Evolutionary conservation across 2,797 vertebrate genomes (phyloP).

Genomic region (Rhinella marina): DNA sequence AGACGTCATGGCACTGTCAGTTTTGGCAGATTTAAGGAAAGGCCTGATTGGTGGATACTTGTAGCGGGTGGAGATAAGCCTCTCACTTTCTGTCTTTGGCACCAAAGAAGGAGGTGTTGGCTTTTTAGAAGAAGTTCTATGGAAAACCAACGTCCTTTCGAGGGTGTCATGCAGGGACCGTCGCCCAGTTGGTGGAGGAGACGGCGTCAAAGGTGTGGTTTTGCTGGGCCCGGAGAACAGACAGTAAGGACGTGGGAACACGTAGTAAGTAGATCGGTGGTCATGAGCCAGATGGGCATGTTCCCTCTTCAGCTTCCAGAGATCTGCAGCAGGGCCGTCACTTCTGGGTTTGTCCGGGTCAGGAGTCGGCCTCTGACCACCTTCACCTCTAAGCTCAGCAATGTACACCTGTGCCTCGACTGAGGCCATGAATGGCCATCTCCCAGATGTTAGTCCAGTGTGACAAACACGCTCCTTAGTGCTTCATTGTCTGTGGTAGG

Average conservation of each 20-base stretch:
- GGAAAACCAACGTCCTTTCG: constrained; percentile 65
- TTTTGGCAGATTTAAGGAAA: constrained; percentile 64
- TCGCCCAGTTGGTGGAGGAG: constrained; percentile 57
- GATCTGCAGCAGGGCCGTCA: constrained; percentile 67
- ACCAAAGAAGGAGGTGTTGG: constrained; percentile 65
- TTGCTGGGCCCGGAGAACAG: constrained; percentile 66
- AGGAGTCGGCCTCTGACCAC: constrained; percentile 52
- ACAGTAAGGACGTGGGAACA: constrained; percentile 71
- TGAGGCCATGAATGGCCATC: constrained; percentile 81
- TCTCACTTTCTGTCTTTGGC: constrained; percentile 67
- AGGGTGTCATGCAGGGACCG: constrained; percentile 63
- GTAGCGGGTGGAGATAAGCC: constrained; percentile 63
- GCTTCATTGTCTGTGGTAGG: neutral
- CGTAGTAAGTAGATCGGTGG: constrained; percentile 67
- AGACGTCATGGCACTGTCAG: constrained; percentile 73
- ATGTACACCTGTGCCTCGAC: constrained; percentile 68
- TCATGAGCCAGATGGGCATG: constrained; percentile 68
- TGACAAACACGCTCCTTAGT: neutral
- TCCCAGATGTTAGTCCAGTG: constrained; percentile 38
- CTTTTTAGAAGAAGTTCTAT: constrained; percentile 67
- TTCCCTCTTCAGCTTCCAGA: constrained; percentile 70
- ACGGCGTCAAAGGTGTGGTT: neutral
- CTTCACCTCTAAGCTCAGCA: constrained; percentile 67
- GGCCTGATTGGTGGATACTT: constrained; percentile 53
- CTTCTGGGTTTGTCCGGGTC: constrained; percentile 60